Base-by-base conservation (phyloP, 2,797 vertebrate genomes). In the Lutjanus campechanus region DNA sequence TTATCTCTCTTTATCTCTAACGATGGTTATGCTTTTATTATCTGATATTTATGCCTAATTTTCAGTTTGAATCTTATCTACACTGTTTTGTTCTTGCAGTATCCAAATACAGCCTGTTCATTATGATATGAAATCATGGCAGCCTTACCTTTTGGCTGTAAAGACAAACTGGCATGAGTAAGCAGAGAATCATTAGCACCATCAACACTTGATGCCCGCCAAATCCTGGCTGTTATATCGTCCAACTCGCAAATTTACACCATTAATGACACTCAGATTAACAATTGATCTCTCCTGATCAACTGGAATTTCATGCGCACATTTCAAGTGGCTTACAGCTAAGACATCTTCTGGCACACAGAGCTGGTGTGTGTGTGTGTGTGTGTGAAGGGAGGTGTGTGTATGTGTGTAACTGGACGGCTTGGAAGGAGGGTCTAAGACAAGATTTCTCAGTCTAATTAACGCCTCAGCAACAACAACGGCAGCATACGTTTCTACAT, bases 371-470 rank as follows among this genome's bases (percentile, higher is more conserved):
- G 44, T 80, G 73, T 69, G 76, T 66, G 70, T 53, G 54, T 59
- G 74, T 65, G 44, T 70, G 73, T 77, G 78, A n/a, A 29, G 29
- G 29, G 29, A 29, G 53, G 12, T 10, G 63, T 70, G 13, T 74
- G 20, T 72, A 5, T 51, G 43, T 63, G 61, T 79, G 76, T 75
- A 76, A 78, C 72, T 78, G 73, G 74, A 73, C 64, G 73, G 67
- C 81, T 90, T 88, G 90, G 82, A 90, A 81, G 85, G 86, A 89
- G 81, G 81, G 68, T 76, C 58, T 62, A 69, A 85, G 53, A 64
- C 77, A 62, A 64, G 83, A 89, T 88, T 91, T 91, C 88, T 91
- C 91, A 85, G 85, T 82, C 87, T 93, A 93, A 94, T 94, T 93
- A 92, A 88, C 83, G 51, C 91, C 79, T 86, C 67, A n/a, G 82